Percentiles rank a stretch among this genome's conserved stretches.
Evolutionary conservation across 2,113 vertebrate species (phyloP).

Genomic region (Grammomys surdaster): DNA sequence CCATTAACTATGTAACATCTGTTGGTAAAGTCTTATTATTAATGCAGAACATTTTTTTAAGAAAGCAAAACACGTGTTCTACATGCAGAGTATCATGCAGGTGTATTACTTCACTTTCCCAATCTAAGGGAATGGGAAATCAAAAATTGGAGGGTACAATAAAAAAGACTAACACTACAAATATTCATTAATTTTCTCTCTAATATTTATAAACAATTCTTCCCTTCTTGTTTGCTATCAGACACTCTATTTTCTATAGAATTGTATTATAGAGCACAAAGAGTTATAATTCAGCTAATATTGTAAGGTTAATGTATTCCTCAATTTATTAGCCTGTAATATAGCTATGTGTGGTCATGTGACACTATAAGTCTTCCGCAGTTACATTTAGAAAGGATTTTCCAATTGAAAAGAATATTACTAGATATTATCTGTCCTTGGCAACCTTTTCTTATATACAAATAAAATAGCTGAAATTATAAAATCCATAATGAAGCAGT

Average conservation of each 20-base stretch:
- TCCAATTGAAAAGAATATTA: background rate
- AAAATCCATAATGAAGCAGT: background rate
- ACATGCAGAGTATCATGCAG: slow-evolving; percentile 44
- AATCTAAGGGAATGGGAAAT: background rate
- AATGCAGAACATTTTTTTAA: slow-evolving; percentile 70
- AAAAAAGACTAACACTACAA: background rate
- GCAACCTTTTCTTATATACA: background rate
- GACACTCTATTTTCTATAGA: background rate
- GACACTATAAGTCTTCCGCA: background rate
- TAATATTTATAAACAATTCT: background rate
- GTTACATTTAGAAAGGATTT: background rate
- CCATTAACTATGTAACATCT: slow-evolving; percentile 84
- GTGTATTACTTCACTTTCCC: background rate
- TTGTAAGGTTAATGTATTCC: background rate
- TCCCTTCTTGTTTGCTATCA: background rate
- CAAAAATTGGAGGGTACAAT: background rate
- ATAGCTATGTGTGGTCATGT: background rate
- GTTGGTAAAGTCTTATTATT: slow-evolving; percentile 79
- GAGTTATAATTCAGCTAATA: background rate
- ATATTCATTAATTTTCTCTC: background rate
- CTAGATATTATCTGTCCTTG: background rate
- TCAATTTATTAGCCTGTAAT: background rate
- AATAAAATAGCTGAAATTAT: background rate
- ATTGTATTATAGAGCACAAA: background rate
- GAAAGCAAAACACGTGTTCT: slow-evolving; percentile 67